phyloP scores from a whole-genome alignment of 2,113 vertebrate species.

The Sus scrofa region DNA sequence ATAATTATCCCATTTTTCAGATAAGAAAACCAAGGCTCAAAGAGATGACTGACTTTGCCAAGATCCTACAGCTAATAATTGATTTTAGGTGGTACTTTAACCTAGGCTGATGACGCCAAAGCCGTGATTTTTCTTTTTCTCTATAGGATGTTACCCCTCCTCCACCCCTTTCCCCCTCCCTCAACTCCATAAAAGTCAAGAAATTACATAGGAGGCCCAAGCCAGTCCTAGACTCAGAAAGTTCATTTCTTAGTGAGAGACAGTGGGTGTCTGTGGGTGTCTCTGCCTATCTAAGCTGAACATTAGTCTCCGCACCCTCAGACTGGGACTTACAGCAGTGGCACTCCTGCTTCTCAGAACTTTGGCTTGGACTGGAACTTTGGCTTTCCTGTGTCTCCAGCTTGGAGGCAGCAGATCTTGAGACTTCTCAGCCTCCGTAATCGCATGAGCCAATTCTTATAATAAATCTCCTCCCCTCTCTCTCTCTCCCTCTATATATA shows the following conservation, averaged over 20 bases:
- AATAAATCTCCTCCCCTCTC: neutral
- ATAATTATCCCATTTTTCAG: slow-evolving; percentile 42
- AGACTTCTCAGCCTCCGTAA: neutral
- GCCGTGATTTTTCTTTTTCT: neutral
- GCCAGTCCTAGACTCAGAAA: neutral
- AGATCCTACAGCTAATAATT: neutral
- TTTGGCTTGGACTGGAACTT: neutral
- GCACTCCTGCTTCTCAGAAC: neutral
- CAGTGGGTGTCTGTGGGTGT: neutral
- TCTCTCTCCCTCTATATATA: neutral
- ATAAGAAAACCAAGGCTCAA: neutral
- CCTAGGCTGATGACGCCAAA: neutral
- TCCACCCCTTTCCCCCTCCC: neutral
- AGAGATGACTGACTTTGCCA: slow-evolving; percentile 37
- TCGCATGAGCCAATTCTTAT: neutral
- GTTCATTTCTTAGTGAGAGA: neutral
- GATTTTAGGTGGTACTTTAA: slow-evolving; percentile 12
- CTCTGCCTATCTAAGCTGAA: neutral
- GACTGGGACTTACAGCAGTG: neutral
- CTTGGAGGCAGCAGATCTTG: neutral
- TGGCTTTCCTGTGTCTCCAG: slow-evolving; percentile 18
- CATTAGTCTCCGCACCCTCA: neutral
- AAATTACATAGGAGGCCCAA: neutral
- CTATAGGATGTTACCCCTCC: neutral
- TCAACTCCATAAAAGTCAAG: neutral